Percentiles rank a stretch among this genome's conserved stretches.
phyloP scores from a whole-genome alignment of 2,113 vertebrate genomes.

The Numida meleagris region DNA sequence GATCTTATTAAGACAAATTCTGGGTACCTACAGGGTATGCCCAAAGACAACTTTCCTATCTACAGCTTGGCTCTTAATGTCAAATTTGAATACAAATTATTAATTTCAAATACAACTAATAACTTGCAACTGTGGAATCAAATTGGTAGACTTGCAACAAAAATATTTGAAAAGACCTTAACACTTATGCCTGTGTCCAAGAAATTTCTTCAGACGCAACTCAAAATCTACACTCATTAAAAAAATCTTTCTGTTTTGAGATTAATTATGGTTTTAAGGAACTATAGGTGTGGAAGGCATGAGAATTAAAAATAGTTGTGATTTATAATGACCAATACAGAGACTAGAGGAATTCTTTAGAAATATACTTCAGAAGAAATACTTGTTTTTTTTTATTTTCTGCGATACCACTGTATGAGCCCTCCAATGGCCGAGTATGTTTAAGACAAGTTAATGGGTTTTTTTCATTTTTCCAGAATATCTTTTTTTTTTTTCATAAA shows the following conservation, averaged over 20 bases:
- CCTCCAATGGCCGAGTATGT: neutral
- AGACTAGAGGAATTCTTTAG: neutral
- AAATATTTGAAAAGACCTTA: neutral
- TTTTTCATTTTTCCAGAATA: neutral
- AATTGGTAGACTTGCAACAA: neutral
- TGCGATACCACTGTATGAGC: neutral
- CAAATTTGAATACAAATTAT: neutral
- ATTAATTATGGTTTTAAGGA: neutral
- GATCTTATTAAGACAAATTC: neutral
- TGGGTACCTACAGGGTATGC: neutral
- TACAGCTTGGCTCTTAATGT: neutral
- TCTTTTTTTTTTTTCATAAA: neutral
- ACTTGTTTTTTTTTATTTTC: neutral
- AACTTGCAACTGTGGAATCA: neutral
- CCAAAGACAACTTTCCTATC: neutral
- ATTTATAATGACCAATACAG: neutral
- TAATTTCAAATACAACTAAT: neutral
- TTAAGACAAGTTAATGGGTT: neutral
- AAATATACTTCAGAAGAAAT: neutral
- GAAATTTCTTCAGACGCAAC: neutral
- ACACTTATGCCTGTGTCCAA: neutral
- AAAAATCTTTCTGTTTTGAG: neutral
- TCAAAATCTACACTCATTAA: neutral
- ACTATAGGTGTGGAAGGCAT: neutral
- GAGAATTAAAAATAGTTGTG: neutral